These are phyloP conservation scores for Asteroscopus sphinx DNA, from an alignment of 2,888 invertebrate species.

Conservation along the genomic window DNA sequence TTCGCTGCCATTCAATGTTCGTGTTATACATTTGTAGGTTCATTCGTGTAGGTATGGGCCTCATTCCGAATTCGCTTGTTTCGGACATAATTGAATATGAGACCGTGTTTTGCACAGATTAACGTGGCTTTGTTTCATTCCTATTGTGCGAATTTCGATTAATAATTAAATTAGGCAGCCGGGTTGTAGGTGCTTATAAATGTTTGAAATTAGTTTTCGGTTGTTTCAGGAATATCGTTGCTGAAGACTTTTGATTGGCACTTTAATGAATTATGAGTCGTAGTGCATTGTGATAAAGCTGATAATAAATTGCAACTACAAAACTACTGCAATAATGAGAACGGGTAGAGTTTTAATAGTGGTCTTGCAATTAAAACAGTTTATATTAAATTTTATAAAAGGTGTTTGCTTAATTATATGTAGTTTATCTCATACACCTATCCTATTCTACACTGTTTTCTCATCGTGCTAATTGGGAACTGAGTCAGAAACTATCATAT, in stretches of 20 bases:
- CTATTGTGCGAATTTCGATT: conserved; percentile 66
- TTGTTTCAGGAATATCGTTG: conserved; percentile 42
- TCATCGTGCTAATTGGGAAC: neutral
- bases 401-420: conserved; percentile 9
- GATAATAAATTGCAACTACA: conserved; percentile 10
- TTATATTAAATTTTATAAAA: conserved; percentile 13
- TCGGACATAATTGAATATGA: conserved; percentile 72
- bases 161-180: conserved; percentile 65
- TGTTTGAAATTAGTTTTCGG: conserved; percentile 63
- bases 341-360: conserved; percentile 27
- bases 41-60: conserved; percentile 51
- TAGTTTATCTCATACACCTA: conserved; percentile 1
- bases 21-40: conserved; percentile 41
- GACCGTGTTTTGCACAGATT: conserved; percentile 69
- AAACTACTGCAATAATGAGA: conserved; percentile 16
- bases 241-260: conserved; percentile 26
- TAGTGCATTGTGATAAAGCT: conserved; percentile 15
- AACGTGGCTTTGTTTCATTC: conserved; percentile 68
- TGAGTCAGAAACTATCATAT: neutral
- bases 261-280: conserved; percentile 25
- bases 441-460: neutral
- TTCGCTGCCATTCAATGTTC: conserved; percentile 45
- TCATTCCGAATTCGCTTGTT: conserved; percentile 65
- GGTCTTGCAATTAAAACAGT: conserved; percentile 14
- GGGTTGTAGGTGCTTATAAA: conserved; percentile 56